phyloP scores from a whole-genome alignment of 1,140 invertebrate genomes.

The Drosophila virilis region DNA sequence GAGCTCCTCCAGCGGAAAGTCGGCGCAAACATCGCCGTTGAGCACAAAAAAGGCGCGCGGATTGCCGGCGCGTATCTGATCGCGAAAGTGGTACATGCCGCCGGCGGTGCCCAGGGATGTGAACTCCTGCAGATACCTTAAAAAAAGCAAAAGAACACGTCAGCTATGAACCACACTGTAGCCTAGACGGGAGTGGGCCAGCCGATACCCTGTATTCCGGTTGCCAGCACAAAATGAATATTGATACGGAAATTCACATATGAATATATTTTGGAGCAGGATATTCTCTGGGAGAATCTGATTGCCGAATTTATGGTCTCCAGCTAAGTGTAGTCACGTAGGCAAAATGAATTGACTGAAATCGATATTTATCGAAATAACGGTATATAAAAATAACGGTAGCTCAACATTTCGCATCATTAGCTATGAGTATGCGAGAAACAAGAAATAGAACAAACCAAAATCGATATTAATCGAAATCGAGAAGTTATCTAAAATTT shows the following conservation, averaged over 20 bases:
- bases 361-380: not conserved
- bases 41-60: conserved; percentile 97
- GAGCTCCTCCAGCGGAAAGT: conserved; percentile 96
- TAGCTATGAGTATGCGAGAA: no score
- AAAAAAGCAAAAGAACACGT: conserved; percentile 6
- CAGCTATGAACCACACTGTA: not conserved
- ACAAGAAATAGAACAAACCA: no score
- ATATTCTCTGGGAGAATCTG: no score
- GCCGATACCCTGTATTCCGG: not conserved
- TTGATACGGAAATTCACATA: no score
- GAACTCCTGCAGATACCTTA: conserved; percentile 97
- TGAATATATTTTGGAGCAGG: no score
- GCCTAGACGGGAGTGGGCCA: not conserved
- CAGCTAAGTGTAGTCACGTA: no score
- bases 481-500: no score
- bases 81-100: conserved; percentile 98
- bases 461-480: no score
- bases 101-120: conserved; percentile 97
- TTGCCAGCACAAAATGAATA: no score
- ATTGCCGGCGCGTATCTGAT: conserved; percentile 95
- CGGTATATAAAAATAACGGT: no score
- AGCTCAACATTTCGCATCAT: no score
- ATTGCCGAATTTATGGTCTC: no score
- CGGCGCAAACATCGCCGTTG: conserved; percentile 99
- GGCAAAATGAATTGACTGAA: not conserved